Percentiles rank a stretch among this genome's conserved stretches.
phyloP scores from a whole-genome alignment of 2,113 vertebrate species.

The Neogale vison region DNA sequence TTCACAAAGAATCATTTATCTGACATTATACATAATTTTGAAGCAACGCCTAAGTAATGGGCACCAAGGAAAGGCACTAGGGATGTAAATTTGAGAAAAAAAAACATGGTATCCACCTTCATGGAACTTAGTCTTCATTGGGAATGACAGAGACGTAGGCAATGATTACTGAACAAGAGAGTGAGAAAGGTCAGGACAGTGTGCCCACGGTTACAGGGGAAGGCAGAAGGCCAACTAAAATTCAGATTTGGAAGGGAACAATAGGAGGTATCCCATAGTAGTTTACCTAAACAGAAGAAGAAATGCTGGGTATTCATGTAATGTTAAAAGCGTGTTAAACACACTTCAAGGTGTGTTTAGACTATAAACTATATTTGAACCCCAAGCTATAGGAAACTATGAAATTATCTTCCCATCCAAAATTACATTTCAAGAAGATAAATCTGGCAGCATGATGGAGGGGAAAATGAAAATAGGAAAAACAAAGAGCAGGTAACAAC shows the following conservation, averaged over 20 bases:
- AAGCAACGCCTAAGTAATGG: not conserved
- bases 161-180: fast-evolving
- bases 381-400: not conserved
- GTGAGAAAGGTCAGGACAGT: not conserved
- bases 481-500: not conserved
- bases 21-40: not conserved
- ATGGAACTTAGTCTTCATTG: not conserved
- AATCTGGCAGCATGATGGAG: not conserved
- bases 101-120: not conserved
- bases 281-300: not conserved
- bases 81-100: not conserved
- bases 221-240: not conserved
- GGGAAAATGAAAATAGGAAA: not conserved
- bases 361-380: not conserved
- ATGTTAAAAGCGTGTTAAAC: not conserved
- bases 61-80: not conserved
- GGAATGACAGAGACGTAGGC: not conserved
- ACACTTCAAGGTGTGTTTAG: not conserved
- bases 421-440: constrained; percentile 14
- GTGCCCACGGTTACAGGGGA: not conserved
- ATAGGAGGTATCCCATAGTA: fast-evolving
- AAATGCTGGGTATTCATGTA: not conserved
- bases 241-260: not conserved
- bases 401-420: not conserved
- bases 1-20: not conserved